Evolutionary conservation across 2,888 invertebrate genomes (phyloP).

Genomic region (Drosophila merina): DNA sequence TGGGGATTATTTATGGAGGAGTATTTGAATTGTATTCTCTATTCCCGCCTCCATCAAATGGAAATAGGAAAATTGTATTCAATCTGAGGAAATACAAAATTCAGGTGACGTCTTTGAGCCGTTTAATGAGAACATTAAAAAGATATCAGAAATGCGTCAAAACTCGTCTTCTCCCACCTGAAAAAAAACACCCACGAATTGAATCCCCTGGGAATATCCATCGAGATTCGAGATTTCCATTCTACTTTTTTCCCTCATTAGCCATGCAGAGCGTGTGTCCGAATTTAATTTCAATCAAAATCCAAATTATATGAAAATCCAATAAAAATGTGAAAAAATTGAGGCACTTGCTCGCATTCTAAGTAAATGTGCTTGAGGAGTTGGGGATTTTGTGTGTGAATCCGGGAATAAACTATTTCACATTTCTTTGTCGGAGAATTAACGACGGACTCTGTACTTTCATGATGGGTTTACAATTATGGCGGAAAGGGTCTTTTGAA

Average conservation of each 20-base stretch:
- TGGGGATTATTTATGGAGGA: not conserved
- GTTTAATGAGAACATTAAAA: constrained; percentile 69
- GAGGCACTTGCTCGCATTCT: constrained; percentile 48
- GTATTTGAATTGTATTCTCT: not conserved
- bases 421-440: constrained; percentile 49
- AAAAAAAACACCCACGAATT: constrained; percentile 42
- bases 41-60: constrained; percentile 1
- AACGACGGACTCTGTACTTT: constrained; percentile 9
- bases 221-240: constrained; percentile 22
- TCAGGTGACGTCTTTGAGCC: constrained; percentile 43
- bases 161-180: constrained; percentile 30
- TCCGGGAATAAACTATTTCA: constrained; percentile 67
- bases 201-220: constrained; percentile 22
- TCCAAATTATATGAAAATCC: constrained; percentile 74
- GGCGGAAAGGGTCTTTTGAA: constrained; percentile 47
- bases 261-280: constrained; percentile 63
- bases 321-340: constrained; percentile 65
- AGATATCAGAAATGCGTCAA: constrained; percentile 66
- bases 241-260: constrained; percentile 46
- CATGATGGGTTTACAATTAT: constrained; percentile 42
- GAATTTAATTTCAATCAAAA: constrained; percentile 76
- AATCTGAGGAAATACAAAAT: constrained; percentile 29
- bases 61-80: constrained; percentile 1
- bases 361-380: constrained; percentile 3
- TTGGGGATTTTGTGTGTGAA: constrained; percentile 61